Conservation (phyloP, 2,113 vertebrate species). For the Pteruthius melanotis region DNA sequence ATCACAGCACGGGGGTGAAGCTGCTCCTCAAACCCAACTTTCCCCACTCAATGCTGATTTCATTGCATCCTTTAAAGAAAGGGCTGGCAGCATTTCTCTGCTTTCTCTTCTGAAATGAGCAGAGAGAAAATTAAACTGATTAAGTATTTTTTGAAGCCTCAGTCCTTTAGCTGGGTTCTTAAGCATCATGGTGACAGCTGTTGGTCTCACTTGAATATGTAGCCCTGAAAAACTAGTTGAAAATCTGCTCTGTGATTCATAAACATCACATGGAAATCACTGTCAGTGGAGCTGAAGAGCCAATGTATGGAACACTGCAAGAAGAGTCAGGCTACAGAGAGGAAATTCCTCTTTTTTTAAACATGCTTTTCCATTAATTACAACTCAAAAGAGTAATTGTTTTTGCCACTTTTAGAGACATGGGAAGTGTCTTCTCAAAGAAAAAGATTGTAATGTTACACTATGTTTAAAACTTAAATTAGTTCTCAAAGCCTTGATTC, state of each 20-base stretch:
- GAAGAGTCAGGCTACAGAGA: background rate
- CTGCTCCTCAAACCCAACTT: background rate
- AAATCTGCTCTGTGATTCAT: background rate
- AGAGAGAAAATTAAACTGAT: background rate
- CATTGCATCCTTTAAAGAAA: background rate
- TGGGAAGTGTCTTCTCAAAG: background rate
- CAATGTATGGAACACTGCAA: background rate
- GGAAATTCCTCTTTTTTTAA: background rate
- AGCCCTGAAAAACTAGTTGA: slow-evolving; percentile 1
- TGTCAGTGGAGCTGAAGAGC: background rate
- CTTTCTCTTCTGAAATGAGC: background rate
- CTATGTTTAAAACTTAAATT: background rate
- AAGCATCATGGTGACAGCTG: background rate
- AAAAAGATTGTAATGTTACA: background rate
- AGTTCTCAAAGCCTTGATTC: background rate
- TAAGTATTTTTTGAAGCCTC: background rate
- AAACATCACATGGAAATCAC: background rate
- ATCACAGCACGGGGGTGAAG: background rate
- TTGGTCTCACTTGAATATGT: background rate
- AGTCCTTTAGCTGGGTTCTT: background rate
- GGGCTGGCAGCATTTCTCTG: background rate
- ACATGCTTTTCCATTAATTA: background rate
- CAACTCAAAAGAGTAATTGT: background rate
- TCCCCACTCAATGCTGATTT: background rate
- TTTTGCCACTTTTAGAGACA: background rate